A percentile compares a stretch with the other conserved stretches of the same genome.
Evolutionary conservation across 2,888 invertebrate species (phyloP).

Genomic region (Spialia ferax): DNA sequence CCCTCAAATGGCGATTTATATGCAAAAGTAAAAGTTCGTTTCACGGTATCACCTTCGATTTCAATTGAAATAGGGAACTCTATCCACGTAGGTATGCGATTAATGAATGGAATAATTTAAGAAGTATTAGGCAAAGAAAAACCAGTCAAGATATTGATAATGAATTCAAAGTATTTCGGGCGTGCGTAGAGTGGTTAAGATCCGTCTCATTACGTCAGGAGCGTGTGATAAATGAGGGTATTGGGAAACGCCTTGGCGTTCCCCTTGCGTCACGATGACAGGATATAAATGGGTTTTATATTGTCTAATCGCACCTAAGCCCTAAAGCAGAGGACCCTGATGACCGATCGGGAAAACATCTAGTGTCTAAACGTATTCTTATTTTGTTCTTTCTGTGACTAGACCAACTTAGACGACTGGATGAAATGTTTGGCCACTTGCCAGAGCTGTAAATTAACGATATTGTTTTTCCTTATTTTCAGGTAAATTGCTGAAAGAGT

Average conservation of each 20-base stretch:
- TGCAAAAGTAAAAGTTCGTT: background rate
- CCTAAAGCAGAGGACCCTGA: slow-evolving; percentile 56
- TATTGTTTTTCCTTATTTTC: slow-evolving; percentile 79
- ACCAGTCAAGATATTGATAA: slow-evolving; percentile 55
- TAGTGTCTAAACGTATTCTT: slow-evolving; percentile 68
- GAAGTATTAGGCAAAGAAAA: slow-evolving; percentile 16
- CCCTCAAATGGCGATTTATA: slow-evolving; percentile 4
- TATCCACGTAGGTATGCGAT: no score
- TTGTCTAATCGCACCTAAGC: slow-evolving; percentile 82
- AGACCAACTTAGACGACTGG: slow-evolving; percentile 78
- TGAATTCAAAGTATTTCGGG: slow-evolving; percentile 73
- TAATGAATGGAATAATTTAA: background rate
- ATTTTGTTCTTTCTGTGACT: slow-evolving; percentile 79
- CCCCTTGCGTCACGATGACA: slow-evolving; percentile 78
- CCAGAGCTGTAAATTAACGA: slow-evolving; percentile 83
- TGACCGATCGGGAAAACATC: slow-evolving; percentile 71
- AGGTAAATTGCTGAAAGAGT: slow-evolving; percentile 82
- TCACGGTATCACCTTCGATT: background rate
- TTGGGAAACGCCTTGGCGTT: slow-evolving; percentile 82
- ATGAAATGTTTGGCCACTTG: slow-evolving; percentile 81
- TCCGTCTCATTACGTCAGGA: slow-evolving; percentile 81
- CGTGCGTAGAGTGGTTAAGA: slow-evolving; percentile 63
- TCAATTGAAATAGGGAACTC: background rate
- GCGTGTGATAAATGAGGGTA: slow-evolving; percentile 82
- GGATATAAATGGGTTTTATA: slow-evolving; percentile 84